A percentile compares a stretch with the other conserved stretches of the same genome.
phyloP scores from a whole-genome alignment of 2,113 vertebrate species.

The Crypturellus undulatus region DNA sequence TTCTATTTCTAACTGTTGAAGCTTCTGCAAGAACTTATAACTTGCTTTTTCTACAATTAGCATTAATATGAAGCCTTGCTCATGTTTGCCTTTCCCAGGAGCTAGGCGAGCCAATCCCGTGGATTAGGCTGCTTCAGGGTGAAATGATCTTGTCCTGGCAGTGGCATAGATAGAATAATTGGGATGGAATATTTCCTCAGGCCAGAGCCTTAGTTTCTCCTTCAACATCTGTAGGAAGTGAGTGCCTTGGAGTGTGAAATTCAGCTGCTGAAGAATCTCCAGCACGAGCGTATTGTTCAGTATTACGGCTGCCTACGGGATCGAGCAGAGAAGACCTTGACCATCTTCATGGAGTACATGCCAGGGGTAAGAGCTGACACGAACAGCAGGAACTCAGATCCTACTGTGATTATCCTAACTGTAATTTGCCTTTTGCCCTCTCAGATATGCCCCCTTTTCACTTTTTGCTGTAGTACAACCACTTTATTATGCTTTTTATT shows the following conservation, averaged over 20 bases:
- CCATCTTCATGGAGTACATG: slow-evolving; percentile 99
- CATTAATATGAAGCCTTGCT: background rate
- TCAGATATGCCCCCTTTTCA: background rate
- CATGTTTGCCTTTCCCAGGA: background rate
- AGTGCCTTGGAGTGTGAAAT: slow-evolving; percentile 96
- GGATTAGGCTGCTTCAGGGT: background rate
- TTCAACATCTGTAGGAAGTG: slow-evolving; percentile 85
- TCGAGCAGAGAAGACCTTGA: slow-evolving; percentile 90
- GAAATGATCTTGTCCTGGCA: background rate
- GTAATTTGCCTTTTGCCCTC: background rate
- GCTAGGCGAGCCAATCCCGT: background rate
- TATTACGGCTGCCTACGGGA: slow-evolving; percentile 94
- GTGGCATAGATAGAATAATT: background rate
- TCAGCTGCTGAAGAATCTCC: slow-evolving; percentile 95
- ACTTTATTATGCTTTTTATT: background rate
- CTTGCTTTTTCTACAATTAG: background rate
- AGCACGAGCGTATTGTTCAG: slow-evolving; percentile 94
- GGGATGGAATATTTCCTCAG: background rate
- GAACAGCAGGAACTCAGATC: background rate
- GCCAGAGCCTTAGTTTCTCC: background rate
- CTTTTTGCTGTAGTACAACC: background rate
- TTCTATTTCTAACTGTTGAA: background rate
- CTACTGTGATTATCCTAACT: background rate
- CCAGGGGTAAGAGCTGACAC: slow-evolving; percentile 85
- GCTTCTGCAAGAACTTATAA: background rate